phyloP scores from a whole-genome alignment of 2,888 invertebrate species.

The Cantharis lateralis region DNA sequence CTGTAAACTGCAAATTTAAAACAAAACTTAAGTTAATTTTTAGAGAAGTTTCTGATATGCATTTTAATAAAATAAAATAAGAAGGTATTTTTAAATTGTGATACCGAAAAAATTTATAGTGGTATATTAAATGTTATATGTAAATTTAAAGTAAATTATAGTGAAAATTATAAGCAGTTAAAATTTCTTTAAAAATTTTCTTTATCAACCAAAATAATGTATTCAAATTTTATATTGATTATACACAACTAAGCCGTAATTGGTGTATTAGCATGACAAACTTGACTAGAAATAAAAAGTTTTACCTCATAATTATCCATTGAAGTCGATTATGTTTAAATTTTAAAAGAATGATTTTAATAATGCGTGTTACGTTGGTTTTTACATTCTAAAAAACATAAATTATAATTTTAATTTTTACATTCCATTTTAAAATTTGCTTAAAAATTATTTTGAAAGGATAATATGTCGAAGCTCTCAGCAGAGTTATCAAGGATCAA shows the following conservation, averaged over 20 bases:
- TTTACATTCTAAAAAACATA: not conserved
- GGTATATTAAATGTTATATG: not conserved
- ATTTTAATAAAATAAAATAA: not conserved
- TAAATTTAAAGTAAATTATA: not conserved
- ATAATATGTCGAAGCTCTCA: not conserved
- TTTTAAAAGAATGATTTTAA: slow-evolving; percentile 2
- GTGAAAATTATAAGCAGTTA: not conserved
- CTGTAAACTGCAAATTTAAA: not conserved
- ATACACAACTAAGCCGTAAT: slow-evolving; percentile 1
- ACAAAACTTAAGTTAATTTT: not conserved
- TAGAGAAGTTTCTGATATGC: not conserved
- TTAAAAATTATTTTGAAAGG: not conserved
- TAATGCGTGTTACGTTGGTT: slow-evolving; percentile 1
- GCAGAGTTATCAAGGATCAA: not conserved
- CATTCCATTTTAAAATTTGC: not conserved
- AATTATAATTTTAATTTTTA: not conserved
- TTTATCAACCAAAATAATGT: slow-evolving; percentile 1
- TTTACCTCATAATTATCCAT: slow-evolving; percentile 2
- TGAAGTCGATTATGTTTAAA: not conserved
- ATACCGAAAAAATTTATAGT: not conserved
- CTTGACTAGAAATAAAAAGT: slow-evolving; percentile 1
- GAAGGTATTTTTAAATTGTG: not conserved
- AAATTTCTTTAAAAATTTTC: not conserved
- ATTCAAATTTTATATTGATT: slow-evolving; percentile 2
- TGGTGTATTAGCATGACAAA: slow-evolving; percentile 2